Evolutionary conservation across 2,113 vertebrate species (phyloP).

Genomic region (Panthera leo): DNA sequence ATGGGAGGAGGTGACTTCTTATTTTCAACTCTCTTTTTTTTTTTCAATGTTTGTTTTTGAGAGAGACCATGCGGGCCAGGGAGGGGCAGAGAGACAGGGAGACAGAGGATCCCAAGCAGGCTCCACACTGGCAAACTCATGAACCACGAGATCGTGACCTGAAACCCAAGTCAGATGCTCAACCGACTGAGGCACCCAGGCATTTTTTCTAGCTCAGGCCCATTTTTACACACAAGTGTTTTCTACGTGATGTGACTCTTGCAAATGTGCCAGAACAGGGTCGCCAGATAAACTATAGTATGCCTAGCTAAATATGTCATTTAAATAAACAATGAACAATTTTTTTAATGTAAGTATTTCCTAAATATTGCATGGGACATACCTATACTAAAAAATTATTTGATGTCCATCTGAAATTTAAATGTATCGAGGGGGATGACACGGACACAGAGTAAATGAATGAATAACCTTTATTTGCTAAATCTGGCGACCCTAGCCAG

Average conservation of each 20-base stretch:
- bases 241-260: not conserved
- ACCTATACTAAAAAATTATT: not conserved
- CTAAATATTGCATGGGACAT: not conserved
- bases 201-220: not conserved
- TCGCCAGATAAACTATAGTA: not conserved
- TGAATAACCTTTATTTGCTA: not conserved
- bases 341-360: not conserved
- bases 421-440: not conserved
- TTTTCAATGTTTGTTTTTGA: too few relatives aligned
- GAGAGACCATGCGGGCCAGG: too few relatives aligned
- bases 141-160: too few relatives aligned
- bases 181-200: too few relatives aligned
- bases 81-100: too few relatives aligned
- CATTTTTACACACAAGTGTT: not conserved
- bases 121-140: too few relatives aligned
- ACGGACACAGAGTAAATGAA: too few relatives aligned
- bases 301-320: not conserved
- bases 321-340: not conserved
- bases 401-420: not conserved
- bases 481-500: not conserved
- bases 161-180: too few relatives aligned
- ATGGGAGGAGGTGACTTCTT: not conserved
- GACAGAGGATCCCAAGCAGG: too few relatives aligned
- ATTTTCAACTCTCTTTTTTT: not conserved
- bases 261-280: not conserved